Evolutionary conservation across 2,113 vertebrate species (phyloP).

Genomic region (Dasyornis broadbenti): DNA sequence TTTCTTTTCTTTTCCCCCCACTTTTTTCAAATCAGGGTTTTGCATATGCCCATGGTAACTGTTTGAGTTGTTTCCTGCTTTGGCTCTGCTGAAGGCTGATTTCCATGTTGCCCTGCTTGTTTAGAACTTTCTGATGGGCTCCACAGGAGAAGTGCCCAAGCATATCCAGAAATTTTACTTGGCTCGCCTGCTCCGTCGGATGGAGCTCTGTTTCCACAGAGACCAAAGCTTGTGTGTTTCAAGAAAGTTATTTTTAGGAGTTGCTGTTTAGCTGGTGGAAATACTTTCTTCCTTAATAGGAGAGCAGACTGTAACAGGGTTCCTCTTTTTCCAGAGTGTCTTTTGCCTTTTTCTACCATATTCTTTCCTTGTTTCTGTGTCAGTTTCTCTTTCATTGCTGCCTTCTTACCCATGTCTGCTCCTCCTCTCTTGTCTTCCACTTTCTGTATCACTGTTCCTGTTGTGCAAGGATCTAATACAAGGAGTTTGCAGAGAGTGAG

Average conservation of each 20-base stretch:
- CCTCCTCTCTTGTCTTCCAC: background rate
- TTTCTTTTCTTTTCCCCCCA: background rate
- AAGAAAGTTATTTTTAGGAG: slow-evolving; percentile 51
- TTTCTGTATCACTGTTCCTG: background rate
- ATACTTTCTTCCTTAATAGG: slow-evolving; percentile 42
- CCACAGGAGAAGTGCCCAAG: background rate
- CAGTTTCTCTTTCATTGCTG: background rate
- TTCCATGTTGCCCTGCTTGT: background rate
- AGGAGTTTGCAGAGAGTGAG: background rate
- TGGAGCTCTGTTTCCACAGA: slow-evolving; percentile 39
- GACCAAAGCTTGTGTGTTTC: slow-evolving; percentile 12
- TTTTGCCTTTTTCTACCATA: background rate
- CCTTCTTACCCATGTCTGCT: background rate
- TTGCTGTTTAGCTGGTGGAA: slow-evolving; percentile 17
- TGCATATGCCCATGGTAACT: background rate
- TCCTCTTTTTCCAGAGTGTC: background rate
- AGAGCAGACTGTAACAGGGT: background rate
- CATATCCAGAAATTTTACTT: background rate
- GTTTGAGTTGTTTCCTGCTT: background rate
- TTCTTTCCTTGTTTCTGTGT: background rate
- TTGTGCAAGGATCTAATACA: background rate
- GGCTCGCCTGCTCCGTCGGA: background rate
- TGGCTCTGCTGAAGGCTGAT: background rate
- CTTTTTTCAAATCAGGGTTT: background rate
- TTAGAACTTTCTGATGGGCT: background rate